Base-by-base conservation (phyloP, 2,888 invertebrate species). In the Watsonalla binaria region DNA sequence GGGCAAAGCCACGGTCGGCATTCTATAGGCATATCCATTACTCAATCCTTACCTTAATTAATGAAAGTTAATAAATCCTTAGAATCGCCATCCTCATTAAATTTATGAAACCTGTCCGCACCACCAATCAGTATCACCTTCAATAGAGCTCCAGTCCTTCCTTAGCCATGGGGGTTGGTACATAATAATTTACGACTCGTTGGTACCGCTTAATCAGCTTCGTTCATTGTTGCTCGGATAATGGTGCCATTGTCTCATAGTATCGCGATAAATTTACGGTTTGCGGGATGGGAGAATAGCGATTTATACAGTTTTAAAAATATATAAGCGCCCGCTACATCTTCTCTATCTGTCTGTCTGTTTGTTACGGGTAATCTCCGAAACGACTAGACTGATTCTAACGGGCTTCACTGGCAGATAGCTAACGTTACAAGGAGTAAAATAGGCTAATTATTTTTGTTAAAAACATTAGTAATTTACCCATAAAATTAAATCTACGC, bases 151-250 rank as follows among this genome's bases (percentile, higher is more conserved):
- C 11, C 60, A 61, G 61, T 59, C 55, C 56, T 51, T 55, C 58
- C 66, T 55, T 54, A 11, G 5, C 67, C 58, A 57, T 61, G 58
- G 66, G 63, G 59, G 62, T 49, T 37, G 61, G 67, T 70, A 76
- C 74, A 72, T 81, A 80, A 82, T 85, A 82, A 85, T 85, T 84
- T 82, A 84, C 78, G 82, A 82, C 75, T 77, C 61, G 60, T 61
- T 55, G 65, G 76, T 73, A 84, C 80, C 82, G 79, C 83, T 86
- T 86, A 85, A 86, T 86, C 86, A 86, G 82, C 72, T 82, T 72
- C 76, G 79, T 70, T 84, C 84, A 82, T 85, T 85, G 85, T 85
- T 80, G 73, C 71, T 65, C 65, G 67, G 74, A 82, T 84, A 84
- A 85, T 84, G 80, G 78, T 59, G 76, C 85, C 71, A 85, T 86